These are phyloP conservation scores for Cosmopolites sordidus DNA, from an alignment of 2,888 invertebrate species.

Conservation along the genomic window DNA sequence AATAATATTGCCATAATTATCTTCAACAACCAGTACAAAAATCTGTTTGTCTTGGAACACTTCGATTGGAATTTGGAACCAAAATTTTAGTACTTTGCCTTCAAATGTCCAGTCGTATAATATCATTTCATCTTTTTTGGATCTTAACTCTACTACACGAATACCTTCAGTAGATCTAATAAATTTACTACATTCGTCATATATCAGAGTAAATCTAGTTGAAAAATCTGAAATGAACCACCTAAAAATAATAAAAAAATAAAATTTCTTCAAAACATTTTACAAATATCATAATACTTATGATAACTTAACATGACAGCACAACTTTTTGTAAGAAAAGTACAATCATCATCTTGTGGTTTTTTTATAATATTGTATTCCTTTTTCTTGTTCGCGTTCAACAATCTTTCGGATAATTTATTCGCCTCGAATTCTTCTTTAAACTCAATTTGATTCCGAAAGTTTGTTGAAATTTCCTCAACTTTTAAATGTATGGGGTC, in stretches of 20 bases:
- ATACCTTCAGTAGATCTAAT: slow-evolving; percentile 61
- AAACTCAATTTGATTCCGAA: slow-evolving; percentile 35
- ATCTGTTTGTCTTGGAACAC: slow-evolving; percentile 48
- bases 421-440: slow-evolving; percentile 35
- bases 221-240: slow-evolving; percentile 48
- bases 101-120: slow-evolving; percentile 62
- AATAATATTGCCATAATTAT: slow-evolving; percentile 63
- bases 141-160: slow-evolving; percentile 63
- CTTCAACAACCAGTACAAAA: slow-evolving; percentile 60
- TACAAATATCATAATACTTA: slow-evolving; percentile 49
- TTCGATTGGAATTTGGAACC: slow-evolving; percentile 56
- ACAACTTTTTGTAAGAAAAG: slow-evolving; percentile 61
- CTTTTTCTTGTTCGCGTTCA: slow-evolving; percentile 31
- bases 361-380: slow-evolving; percentile 34
- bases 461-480: slow-evolving; percentile 13
- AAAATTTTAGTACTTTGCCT: slow-evolving; percentile 55
- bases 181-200: slow-evolving; percentile 42
- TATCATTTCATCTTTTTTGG: slow-evolving; percentile 58
- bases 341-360: slow-evolving; percentile 49
- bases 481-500: slow-evolving; percentile 9
- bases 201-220: slow-evolving; percentile 36
- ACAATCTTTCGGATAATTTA: slow-evolving; percentile 31
- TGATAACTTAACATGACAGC: slow-evolving; percentile 63
- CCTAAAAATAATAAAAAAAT: slow-evolving; percentile 41
- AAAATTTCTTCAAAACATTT: neutral